Percentiles rank a stretch among this genome's conserved stretches.
These are phyloP conservation scores for Gymnarchus niloticus DNA, from an alignment of 2,113 vertebrate species.

Conservation along the genomic window DNA sequence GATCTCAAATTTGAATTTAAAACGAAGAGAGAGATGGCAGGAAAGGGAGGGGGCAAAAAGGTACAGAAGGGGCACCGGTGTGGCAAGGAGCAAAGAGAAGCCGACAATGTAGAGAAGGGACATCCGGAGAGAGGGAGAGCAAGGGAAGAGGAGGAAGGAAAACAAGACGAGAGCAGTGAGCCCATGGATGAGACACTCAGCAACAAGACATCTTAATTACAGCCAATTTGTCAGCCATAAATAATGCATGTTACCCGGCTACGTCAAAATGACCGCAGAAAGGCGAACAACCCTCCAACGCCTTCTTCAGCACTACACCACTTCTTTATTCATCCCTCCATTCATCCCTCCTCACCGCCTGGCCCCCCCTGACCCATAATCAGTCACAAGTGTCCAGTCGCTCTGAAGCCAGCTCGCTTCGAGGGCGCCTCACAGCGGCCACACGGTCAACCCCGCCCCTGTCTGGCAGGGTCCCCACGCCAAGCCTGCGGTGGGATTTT, in stretches of 20 bases:
- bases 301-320: background rate
- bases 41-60: background rate
- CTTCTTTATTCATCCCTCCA: background rate
- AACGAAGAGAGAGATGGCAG: conserved; percentile 10
- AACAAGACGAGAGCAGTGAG: background rate
- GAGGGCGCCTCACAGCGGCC: too few species aligned
- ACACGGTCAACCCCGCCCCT: background rate
- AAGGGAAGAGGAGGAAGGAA: background rate
- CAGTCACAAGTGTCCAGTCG: background rate
- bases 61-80: background rate
- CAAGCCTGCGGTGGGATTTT: background rate
- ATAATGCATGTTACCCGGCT: conserved; percentile 13
- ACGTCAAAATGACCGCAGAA: background rate
- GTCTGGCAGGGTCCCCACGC: background rate
- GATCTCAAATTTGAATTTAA: conserved; percentile 14
- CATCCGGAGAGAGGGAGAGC: background rate
- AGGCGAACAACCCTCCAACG: background rate
- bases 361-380: too few species aligned
- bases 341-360: background rate
- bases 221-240: background rate
- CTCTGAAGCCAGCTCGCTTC: background rate
- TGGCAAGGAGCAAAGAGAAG: background rate
- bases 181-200: background rate
- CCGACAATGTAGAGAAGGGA: background rate
- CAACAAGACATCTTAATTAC: background rate